These are phyloP conservation scores for Papilio helenus DNA, from an alignment of 1,140 invertebrate species.

Conservation along the genomic window DNA sequence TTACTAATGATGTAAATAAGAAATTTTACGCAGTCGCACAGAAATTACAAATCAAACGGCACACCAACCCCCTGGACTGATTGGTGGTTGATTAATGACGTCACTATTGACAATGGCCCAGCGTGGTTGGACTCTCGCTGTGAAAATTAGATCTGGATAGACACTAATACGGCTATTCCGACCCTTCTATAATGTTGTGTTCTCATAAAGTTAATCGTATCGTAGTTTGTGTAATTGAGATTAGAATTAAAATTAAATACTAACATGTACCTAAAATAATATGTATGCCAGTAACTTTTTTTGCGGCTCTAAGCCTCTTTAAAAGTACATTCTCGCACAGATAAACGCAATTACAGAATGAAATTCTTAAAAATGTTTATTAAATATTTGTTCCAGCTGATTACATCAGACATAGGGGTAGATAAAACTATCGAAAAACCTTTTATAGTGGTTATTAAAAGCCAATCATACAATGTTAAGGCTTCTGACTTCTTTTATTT, in stretches of 20 bases:
- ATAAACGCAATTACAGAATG: background rate
- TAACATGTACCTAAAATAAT: too few relatives aligned
- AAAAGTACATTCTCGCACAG: too few relatives aligned
- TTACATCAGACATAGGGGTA: background rate
- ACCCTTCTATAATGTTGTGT: background rate
- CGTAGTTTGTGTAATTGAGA: background rate
- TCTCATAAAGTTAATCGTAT: constrained; percentile 16
- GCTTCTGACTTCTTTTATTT: constrained; percentile 53
- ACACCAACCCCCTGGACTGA: constrained; percentile 46
- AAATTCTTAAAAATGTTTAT: background rate
- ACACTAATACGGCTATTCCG: constrained; percentile 49
- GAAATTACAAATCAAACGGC: constrained; percentile 30
- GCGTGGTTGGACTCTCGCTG: constrained; percentile 67
- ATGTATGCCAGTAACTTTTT: too few relatives aligned
- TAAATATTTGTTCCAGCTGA: background rate
- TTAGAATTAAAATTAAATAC: background rate
- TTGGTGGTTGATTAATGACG: constrained; percentile 75
- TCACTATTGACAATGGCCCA: constrained; percentile 69
- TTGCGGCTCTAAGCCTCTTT: too few relatives aligned
- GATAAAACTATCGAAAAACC: constrained; percentile 16
- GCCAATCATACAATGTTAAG: constrained; percentile 30
- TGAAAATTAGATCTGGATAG: constrained; percentile 64
- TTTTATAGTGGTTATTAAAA: constrained; percentile 24
- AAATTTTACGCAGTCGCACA: constrained; percentile 40
- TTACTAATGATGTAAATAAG: constrained; percentile 40